Conservation (phyloP, 2,797 vertebrate genomes). For the Gymnothorax javanicus region DNA sequence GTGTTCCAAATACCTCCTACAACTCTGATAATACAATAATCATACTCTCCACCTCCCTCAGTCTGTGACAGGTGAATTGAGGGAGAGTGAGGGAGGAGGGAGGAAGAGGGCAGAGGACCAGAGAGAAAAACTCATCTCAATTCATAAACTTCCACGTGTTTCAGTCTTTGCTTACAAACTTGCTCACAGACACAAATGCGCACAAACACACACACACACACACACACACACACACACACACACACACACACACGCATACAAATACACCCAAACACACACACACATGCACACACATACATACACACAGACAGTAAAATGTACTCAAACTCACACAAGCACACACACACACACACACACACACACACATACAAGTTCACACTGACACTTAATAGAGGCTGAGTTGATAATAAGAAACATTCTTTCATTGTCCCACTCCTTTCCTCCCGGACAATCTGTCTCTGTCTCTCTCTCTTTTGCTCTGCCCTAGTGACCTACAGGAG, state of each 20-base stretch:
- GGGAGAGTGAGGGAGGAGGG: background rate
- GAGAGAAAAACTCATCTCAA: background rate
- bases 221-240: no score
- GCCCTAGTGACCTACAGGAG: slow-evolving; percentile 33
- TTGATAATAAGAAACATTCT: slow-evolving; percentile 2
- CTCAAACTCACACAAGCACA: no score
- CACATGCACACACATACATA: no score
- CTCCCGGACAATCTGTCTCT: slow-evolving; percentile 1
- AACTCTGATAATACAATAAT: slow-evolving; percentile 26
- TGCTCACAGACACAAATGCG: no score
- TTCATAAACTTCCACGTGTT: background rate
- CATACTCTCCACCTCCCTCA: background rate
- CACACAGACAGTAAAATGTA: no score
- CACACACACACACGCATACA: no score
- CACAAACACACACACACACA: no score
- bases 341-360: background rate
- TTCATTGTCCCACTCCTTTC: background rate
- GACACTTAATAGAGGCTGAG: slow-evolving; percentile 19
- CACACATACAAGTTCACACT: background rate
- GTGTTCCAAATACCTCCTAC: background rate
- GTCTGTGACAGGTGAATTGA: background rate
- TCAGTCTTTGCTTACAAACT: background rate
- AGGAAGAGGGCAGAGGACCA: no score
- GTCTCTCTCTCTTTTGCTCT: background rate
- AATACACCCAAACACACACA: no score